Evolutionary conservation across 2,113 vertebrate genomes (phyloP), one percentile per base, ranked within the genome.

Genomic region (Trichomycterus rosablanca): DNA sequence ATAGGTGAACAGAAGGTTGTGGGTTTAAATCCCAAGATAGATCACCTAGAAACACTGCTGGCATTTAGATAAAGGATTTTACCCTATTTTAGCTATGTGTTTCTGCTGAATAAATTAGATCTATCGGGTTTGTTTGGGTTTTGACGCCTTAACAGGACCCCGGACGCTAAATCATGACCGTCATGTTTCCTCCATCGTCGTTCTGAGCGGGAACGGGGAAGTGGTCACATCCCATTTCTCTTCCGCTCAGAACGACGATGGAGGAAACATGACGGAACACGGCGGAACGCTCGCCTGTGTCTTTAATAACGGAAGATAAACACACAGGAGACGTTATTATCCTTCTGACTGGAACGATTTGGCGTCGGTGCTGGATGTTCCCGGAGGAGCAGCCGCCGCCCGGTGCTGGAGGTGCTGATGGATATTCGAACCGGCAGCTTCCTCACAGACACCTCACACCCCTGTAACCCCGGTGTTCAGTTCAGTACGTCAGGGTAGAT

Each of bases 311-410:
- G 62, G 60, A 74, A 52, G 71, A 66, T 74, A 78, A 79, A 73
- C 54, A 73, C 70, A 78, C 74, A 73, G 67, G 74, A 76, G 77
- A 79, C 78, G 76, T 76, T 79, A 71, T 70, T 78, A 71, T 71
- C 8, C 23, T 55, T 55, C 75, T 73, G 81, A 86, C 82, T 78
- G 53, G 12, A 42, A 56, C 58, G 73, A 78, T 79, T 74, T 76
- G 49, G 44, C 11, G 56, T 70, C 26, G 53, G 60, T 79, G 71
- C 69, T 68, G 71, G 79, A 66, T 63, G 48, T 67, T 82, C 74
- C 76, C 76, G 37, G 65, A 57, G 73, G 73, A 78, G 12, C 51
- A 63, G 61, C 59, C 23, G 51, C 69, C 55, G 61, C 67, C 20
- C 42, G 63, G n/a, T 73, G 23, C 52, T 80, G 52, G 76, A 72